Base-by-base conservation (phyloP, 2,113 vertebrate genomes). In the Piliocolobus tephrosceles region DNA sequence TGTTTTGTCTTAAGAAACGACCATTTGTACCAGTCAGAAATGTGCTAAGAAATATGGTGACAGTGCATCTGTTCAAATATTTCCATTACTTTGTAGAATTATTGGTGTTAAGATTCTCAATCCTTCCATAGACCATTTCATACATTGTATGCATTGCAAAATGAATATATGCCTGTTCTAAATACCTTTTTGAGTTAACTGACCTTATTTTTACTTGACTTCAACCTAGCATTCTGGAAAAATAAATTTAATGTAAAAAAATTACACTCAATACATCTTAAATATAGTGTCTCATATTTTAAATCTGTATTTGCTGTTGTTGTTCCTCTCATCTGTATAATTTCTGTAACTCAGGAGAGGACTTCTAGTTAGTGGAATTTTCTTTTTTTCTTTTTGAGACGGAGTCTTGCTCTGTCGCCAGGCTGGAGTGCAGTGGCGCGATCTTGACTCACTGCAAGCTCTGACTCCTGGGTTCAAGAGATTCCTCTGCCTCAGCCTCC, bases 1-100 rank as follows among this genome's bases (percentile, higher is more conserved):
- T 79, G 20, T 95, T 96, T 76, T 88, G 50, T 75, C 68, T 96
- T 81, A 23, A 94, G 86, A 96, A 87, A 83, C 7, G 72, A 90
- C 17, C 43, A 87, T 87, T 79, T 66, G 17, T 58, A 75, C 22
- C 47, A 45, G n/a, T 79, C 85, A 96, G 79, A 96, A 91, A 92
- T 93, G 82, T 95, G 58, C 78, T 96, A 83, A 89, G 12, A 68
- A 91, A 58, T 47, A 55, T 30, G n/a, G 72, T 20, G 55, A 80
- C 93, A 70, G 68, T 6, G 92, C 90, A 82, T n/a, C 18, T 84
- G 8, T 45, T 88, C 25, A 40, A 85, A 92, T 7, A 64, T 82
- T 94, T 86, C 73, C 76, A 64, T 58, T 88, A 80, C 70, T 92
- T 96, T 78, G 73, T 85, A 68, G 64, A 75, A 82, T 79, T 73